These are phyloP conservation scores for Coenonympha arcania DNA, from an alignment of 2,888 invertebrate species.

Conservation along the genomic window DNA sequence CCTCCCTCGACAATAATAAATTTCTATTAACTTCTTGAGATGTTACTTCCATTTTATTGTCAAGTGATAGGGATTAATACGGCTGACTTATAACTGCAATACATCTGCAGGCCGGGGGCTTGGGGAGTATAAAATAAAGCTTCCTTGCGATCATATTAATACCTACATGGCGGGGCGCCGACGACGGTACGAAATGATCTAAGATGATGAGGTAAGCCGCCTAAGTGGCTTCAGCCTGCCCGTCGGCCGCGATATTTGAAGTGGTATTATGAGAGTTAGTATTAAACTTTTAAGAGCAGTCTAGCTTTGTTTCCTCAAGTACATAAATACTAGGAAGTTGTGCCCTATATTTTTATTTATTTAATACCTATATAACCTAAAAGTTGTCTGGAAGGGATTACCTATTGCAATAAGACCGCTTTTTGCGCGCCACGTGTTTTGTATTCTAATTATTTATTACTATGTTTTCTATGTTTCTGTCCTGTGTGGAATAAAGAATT, in stretches of 20 bases:
- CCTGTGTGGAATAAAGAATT: too few species aligned
- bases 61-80: conserved; percentile 73
- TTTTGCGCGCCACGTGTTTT: too few species aligned
- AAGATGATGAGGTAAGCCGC: conserved; percentile 55
- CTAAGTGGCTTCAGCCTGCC: conserved; percentile 45
- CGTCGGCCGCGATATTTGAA: conserved; percentile 27
- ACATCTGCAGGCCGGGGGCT: conserved; percentile 62
- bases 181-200: conserved; percentile 50
- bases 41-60: conserved; percentile 69
- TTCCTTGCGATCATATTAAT: conserved; percentile 70
- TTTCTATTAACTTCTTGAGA: conserved; percentile 70
- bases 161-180: conserved; percentile 50
- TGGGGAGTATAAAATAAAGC: conserved; percentile 68
- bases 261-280: too few species aligned
- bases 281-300: too few species aligned
- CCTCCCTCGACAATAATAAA: conserved; percentile 56
- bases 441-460: too few species aligned
- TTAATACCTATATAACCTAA: too few species aligned
- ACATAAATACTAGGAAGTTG: too few species aligned
- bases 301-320: too few species aligned
- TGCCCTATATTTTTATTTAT: too few species aligned
- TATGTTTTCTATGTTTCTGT: too few species aligned
- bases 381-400: too few species aligned
- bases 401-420: too few species aligned
- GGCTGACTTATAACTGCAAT: conserved; percentile 73